Evolutionary conservation across 1,140 invertebrate genomes (phyloP).

Genomic region (Drusus annulatus): DNA sequence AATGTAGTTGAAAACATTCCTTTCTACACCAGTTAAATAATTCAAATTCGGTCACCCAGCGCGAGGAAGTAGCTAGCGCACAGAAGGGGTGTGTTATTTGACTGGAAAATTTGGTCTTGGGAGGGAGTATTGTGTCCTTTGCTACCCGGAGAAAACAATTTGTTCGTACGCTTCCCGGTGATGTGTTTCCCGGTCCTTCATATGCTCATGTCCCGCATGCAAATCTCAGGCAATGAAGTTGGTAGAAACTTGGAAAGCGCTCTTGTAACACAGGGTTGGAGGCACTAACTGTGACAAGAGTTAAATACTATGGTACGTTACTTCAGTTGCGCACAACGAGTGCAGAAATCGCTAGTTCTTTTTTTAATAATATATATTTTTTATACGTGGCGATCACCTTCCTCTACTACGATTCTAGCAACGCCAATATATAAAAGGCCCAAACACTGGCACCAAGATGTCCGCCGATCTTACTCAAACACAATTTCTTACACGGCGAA

Average conservation of each 20-base stretch:
- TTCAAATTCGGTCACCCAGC: background rate
- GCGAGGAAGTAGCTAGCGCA: background rate
- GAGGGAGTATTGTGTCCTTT: background rate
- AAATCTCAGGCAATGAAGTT: slow-evolving; percentile 14
- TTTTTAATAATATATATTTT: too few species aligned
- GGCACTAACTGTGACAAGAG: background rate
- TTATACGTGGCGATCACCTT: too few species aligned
- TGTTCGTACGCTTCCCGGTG: background rate
- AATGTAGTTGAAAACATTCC: background rate
- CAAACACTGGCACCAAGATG: too few species aligned
- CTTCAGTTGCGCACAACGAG: too few species aligned
- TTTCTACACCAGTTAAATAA: slow-evolving; percentile 1
- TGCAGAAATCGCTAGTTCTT: too few species aligned
- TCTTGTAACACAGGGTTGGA: background rate
- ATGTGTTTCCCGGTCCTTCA: background rate
- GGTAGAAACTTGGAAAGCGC: background rate
- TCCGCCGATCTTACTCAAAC: too few species aligned
- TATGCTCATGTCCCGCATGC: slow-evolving; percentile 19
- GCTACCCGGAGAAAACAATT: background rate
- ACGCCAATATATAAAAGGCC: too few species aligned
- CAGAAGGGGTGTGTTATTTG: slow-evolving; percentile 1
- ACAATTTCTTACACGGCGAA: too few species aligned
- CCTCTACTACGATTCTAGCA: too few species aligned
- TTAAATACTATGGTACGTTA: too few species aligned
- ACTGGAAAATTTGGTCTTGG: background rate